Base-by-base conservation (phyloP, 2,888 invertebrate species). In the Amphimallon solstitiale region DNA sequence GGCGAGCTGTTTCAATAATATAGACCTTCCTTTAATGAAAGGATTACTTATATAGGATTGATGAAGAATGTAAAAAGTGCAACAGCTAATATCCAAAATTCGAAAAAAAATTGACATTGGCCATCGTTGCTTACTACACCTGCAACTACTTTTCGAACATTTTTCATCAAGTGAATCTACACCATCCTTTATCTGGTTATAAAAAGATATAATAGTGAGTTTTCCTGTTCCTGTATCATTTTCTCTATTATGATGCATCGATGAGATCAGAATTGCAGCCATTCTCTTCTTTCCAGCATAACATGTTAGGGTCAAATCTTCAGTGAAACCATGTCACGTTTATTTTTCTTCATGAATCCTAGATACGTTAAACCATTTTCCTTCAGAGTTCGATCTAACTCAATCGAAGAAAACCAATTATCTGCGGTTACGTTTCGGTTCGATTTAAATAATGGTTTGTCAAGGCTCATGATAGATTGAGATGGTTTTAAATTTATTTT, bases 331-430 rank as follows among this genome's bases (percentile, higher is more conserved):
- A 72, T 67, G 63, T 72, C 68, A 46, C 69, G 51, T 65, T 74
- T 40, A 40, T 40, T 40, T 66, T 75, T 73, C 65, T 71, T 73
- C 37, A 72, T 37, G 12, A 71, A 73, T 45, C 72, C 72, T 35
- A 75, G 66, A 62, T 71, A 74, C 9, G 75, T 52, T 74, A 17
- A 75, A 66, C 10, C 65, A 52, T 34, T 62, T 54, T 66, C 68
- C 40, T 52, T 48, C 60, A 75, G 61, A 52, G 70, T 56, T 21
- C 73, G 66, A 37, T 71, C 73, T 54, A 76, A 56, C 66, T 76
- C 72, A 15, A 77, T 68, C 3, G 76, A 76, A 14, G 73, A 68
- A 70, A 77, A 77, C 75, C 77, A 78, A 68, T 78, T 77, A 46
- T 77, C 76, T n/a, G 72, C 72, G 15, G 75, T 78, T 5, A 78